These are phyloP conservation scores for Agrochola lychnidis DNA, from an alignment of 2,888 invertebrate genomes.

Conservation along the genomic window DNA sequence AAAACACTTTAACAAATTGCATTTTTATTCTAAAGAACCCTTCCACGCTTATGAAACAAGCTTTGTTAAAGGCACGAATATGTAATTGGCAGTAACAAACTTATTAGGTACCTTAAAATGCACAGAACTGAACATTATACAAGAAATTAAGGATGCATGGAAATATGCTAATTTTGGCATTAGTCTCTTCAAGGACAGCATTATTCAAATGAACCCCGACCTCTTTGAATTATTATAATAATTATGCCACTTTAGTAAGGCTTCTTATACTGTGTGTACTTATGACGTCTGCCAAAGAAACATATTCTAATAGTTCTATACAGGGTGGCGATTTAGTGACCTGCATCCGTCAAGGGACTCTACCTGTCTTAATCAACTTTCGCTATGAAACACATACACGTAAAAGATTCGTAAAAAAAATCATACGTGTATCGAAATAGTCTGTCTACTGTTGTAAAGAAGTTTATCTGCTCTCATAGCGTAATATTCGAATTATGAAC, in stretches of 20 bases:
- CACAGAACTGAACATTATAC: constrained; percentile 45
- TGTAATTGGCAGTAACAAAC: constrained; percentile 29
- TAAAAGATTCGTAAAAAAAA: no score
- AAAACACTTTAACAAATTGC: constrained; percentile 30
- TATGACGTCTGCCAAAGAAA: neutral
- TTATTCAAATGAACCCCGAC: constrained; percentile 47
- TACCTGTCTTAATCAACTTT: no score
- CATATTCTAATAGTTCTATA: no score
- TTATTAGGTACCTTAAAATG: constrained; percentile 23
- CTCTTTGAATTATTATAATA: constrained; percentile 34
- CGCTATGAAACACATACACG: no score
- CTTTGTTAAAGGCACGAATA: constrained; percentile 17
- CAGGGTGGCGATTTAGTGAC: no score
- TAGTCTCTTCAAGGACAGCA: constrained; percentile 32
- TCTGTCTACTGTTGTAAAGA: no score
- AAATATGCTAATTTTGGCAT: constrained; percentile 63
- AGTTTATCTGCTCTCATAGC: no score
- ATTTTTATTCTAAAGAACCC: constrained; percentile 35
- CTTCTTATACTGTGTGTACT: neutral
- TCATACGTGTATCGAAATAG: no score
- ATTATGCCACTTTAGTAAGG: constrained; percentile 15
- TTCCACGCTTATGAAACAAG: constrained; percentile 3
- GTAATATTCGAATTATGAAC: no score
- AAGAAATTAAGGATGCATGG: constrained; percentile 64
- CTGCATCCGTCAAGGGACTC: no score